These are phyloP conservation scores for Cavia aperea DNA, from an alignment of 2,113 vertebrate genomes.

Conservation along the genomic window DNA sequence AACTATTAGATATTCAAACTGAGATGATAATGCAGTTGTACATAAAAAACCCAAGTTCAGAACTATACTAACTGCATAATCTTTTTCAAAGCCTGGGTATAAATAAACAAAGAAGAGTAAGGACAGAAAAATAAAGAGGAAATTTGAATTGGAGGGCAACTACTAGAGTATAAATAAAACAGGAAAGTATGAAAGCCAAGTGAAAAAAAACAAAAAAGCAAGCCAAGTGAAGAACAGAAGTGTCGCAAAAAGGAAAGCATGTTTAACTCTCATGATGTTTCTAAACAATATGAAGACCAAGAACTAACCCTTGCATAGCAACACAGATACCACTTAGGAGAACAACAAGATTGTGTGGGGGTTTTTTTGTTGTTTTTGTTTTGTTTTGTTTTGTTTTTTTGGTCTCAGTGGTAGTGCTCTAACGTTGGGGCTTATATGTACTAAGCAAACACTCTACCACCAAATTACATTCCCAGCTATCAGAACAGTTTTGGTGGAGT, in stretches of 20 bases:
- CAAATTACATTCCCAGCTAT: not conserved
- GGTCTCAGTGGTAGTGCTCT: not conserved
- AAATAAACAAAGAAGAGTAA: not conserved
- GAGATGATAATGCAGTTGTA: not conserved
- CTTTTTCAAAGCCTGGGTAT: not conserved
- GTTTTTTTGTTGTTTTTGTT: too few relatives aligned
- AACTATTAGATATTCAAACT: not conserved
- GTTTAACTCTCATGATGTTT: not conserved
- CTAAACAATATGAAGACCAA: not conserved
- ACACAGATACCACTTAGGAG: not conserved
- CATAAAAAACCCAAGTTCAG: not conserved
- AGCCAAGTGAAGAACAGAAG: not conserved
- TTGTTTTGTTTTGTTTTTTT: not conserved
- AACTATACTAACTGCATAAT: not conserved
- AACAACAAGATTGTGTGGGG: not conserved
- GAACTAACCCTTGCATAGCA: not conserved
- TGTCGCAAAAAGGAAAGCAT: not conserved
- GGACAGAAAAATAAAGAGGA: not conserved
- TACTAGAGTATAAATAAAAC: not conserved
- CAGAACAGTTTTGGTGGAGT: not conserved
- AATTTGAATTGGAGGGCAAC: not conserved
- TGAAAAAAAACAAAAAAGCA: not conserved
- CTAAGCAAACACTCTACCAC: not conserved
- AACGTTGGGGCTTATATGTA: not conserved
- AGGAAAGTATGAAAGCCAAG: not conserved